A percentile compares a stretch with the other conserved stretches of the same genome.
These are phyloP conservation scores for Phengaris alcon DNA, from an alignment of 2,888 invertebrate species.

Conservation along the genomic window DNA sequence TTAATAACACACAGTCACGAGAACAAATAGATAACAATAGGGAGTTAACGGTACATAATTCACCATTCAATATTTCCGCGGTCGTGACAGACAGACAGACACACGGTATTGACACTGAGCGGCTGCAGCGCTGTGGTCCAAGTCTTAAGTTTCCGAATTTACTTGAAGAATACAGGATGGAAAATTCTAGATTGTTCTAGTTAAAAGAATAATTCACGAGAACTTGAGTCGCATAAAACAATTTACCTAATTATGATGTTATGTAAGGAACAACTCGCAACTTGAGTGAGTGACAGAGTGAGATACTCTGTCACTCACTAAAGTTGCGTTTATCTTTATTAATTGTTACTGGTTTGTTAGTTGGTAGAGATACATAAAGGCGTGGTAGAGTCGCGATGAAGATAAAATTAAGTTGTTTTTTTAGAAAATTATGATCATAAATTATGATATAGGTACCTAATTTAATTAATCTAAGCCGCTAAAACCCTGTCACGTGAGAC, in stretches of 20 bases:
- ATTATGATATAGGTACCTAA: background rate
- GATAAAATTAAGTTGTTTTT: background rate
- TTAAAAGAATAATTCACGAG: too few relatives aligned
- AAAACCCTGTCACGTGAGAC: background rate
- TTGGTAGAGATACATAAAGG: background rate
- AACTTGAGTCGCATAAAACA: too few relatives aligned
- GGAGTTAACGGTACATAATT: conserved; percentile 38
- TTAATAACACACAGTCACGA: conserved; percentile 29
- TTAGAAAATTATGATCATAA: background rate
- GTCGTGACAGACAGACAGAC: conserved; percentile 40
- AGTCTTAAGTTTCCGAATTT: conserved; percentile 2
- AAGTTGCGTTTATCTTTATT: too few relatives aligned
- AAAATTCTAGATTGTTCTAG: background rate
- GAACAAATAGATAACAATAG: conserved; percentile 33
- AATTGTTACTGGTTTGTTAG: too few relatives aligned
- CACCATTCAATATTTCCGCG: conserved; percentile 36
- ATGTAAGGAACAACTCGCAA: too few relatives aligned
- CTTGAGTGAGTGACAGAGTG: too few relatives aligned
- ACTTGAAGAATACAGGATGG: background rate
- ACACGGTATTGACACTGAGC: conserved; percentile 34
- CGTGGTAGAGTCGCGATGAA: background rate
- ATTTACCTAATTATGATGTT: too few relatives aligned
- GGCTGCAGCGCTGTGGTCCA: conserved; percentile 32
- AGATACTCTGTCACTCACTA: too few relatives aligned
- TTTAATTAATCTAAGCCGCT: background rate